Percentiles rank a stretch among this genome's conserved stretches.
These are phyloP conservation scores for Sturmia bella DNA, from an alignment of 2,888 invertebrate genomes.

Conservation along the genomic window DNA sequence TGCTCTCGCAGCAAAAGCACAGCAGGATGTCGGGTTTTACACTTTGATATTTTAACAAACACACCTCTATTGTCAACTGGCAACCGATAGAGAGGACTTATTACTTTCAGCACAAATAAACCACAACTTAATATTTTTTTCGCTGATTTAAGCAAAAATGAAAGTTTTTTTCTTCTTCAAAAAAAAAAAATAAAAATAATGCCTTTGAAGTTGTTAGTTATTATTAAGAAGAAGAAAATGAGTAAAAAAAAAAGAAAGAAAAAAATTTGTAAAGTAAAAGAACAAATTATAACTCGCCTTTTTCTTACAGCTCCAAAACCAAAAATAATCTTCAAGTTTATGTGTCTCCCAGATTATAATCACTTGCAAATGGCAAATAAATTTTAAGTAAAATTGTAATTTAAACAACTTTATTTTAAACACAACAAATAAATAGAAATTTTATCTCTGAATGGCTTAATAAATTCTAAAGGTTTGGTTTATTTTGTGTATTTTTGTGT, in stretches of 20 bases:
- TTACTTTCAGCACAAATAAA: slow-evolving; percentile 66
- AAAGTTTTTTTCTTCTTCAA: slow-evolving; percentile 1
- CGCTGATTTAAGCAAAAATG: slow-evolving; percentile 66
- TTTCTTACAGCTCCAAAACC: not conserved
- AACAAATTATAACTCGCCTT: slow-evolving; percentile 37
- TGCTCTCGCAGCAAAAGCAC: slow-evolving; percentile 45
- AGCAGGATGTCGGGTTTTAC: slow-evolving; percentile 70
- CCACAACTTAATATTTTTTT: slow-evolving; percentile 66
- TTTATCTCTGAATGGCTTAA: slow-evolving; percentile 62
- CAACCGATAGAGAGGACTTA: slow-evolving; percentile 56
- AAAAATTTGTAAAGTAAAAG: slow-evolving; percentile 53
- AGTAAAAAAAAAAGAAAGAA: not conserved
- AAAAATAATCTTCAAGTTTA: slow-evolving; percentile 67
- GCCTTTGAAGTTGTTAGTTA: slow-evolving; percentile 68
- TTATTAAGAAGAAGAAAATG: slow-evolving; percentile 3
- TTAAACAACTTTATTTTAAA: slow-evolving; percentile 50
- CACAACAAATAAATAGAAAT: slow-evolving; percentile 38
- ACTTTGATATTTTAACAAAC: slow-evolving; percentile 69
- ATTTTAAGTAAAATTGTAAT: slow-evolving; percentile 52
- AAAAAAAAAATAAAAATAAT: slow-evolving; percentile 30
- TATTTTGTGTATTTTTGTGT: not conserved
- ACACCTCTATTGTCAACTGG: slow-evolving; percentile 61
- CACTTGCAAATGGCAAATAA: slow-evolving; percentile 52
- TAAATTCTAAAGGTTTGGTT: slow-evolving; percentile 55
- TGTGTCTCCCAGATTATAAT: slow-evolving; percentile 70